A percentile compares a stretch with the other conserved stretches of the same genome.
Conservation (phyloP, 2,888 invertebrate genomes). For the Lordiphosa fenestrarum region DNA sequence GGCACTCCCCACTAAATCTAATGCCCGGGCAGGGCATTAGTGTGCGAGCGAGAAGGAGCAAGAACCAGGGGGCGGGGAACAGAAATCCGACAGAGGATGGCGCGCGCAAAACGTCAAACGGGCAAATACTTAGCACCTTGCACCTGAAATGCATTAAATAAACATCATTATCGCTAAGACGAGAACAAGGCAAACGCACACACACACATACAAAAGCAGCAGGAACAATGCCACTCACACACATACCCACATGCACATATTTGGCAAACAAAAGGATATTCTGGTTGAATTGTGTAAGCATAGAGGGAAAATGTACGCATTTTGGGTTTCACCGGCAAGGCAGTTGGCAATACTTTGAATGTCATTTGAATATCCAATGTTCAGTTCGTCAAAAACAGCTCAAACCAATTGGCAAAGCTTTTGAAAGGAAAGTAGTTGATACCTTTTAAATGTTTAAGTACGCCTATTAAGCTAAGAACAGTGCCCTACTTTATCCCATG, state of each 20-base stretch:
- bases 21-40: slow-evolving; percentile 45
- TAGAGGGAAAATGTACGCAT: slow-evolving; percentile 39
- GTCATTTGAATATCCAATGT: no score
- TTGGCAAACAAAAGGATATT: slow-evolving; percentile 69
- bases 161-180: slow-evolving; percentile 74
- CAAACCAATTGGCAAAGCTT: no score
- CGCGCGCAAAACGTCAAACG: slow-evolving; percentile 59
- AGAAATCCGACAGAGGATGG: slow-evolving; percentile 50
- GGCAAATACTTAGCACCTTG: slow-evolving; percentile 63
- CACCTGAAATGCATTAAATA: slow-evolving; percentile 75
- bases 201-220: slow-evolving; percentile 15
- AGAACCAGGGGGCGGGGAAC: slow-evolving; percentile 17
- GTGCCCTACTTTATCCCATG: no score
- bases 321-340: slow-evolving; percentile 11
- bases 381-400: no score
- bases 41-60: slow-evolving; percentile 15
- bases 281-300: slow-evolving; percentile 60
- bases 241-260: slow-evolving; percentile 34
- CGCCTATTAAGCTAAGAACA: no score
- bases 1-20: slow-evolving; percentile 21
- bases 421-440: no score
- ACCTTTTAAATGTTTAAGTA: no score
- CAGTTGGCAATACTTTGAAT: no score
- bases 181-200: slow-evolving; percentile 31
- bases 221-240: slow-evolving; percentile 46